Base-by-base conservation (phyloP, 1,140 invertebrate species). In the Epicauta chinensis region DNA sequence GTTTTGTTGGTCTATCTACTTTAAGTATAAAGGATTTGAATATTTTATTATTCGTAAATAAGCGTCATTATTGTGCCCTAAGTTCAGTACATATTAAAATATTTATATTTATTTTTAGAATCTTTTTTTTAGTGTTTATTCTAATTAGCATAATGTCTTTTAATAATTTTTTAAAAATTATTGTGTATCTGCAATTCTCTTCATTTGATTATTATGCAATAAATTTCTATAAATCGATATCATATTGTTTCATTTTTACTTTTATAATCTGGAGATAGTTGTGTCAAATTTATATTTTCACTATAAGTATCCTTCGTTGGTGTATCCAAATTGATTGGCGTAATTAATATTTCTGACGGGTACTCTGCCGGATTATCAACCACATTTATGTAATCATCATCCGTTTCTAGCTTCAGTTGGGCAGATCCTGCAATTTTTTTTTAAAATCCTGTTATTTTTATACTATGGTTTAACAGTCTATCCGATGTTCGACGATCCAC, bases 1-100 rank as follows among this genome's bases (percentile, higher is more conserved):
- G 23, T 3, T 23, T 23, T 23, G 4, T 23, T 23, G 23, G 23
- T 23, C 23, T 23, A 23, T 23, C 23, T 23, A 23, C 2, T 5
- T 23, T 23, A 43, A 43, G 41, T 43, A 23, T 43, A 43, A 43
- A 43, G n/a, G 41, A 30, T 43, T 30, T 29, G 41, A 29, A 43
- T 43, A 30, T 43, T 43, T 43, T 17, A 43, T 43, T 29, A 43
- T 43, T 46, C 23, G 23, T 23, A 23, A 46, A 41, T 55, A 55
- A 49, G 53, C 53, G 53, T 55, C 53, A 55, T 49, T 38, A 50
- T 55, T 55, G 53, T 55, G 53, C 53, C 53, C 53, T 55, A 55
- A 43, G 36, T 55, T 55, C 46, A 55, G 53, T 55, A 55, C 53
- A 55, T 49, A 12, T 55, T 55, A 55, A 55, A 47, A 48, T 30